Evolutionary conservation across 2,113 vertebrate genomes (phyloP), one percentile per base, ranked within the genome.

Genomic region (Lipophrys pholis): DNA sequence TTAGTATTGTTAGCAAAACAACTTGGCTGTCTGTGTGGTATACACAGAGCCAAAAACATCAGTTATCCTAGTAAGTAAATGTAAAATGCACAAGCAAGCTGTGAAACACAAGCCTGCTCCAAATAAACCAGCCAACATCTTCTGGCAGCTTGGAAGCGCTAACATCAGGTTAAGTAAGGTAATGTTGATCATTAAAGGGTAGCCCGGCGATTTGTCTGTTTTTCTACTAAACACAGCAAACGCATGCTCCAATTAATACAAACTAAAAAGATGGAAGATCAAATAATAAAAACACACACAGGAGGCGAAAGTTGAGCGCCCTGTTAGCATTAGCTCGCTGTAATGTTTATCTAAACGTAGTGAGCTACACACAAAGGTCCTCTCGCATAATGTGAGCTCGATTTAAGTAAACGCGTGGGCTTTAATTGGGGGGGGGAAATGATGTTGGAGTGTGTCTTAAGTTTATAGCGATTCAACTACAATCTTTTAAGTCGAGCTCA

Each of bases 301-400:
- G 10, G 35, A 49, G 35, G 50, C 52, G 63, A 2, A 73, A 76
- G 59, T 81, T 76, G 76, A 52, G 62, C 7, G 42, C 58, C 5
- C 72, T 54, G 72, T 72, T 91, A 91, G 88, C 88, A 82, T 76
- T 52, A 64, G 85, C 78, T 82, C 78, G 58, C 81, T 58, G 30
- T 10, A 6, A 7, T 86, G 80, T 87, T 81, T 87, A 85, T 78
- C 64, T 73, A 14, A 39, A 45, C 0, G 3, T 55, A 21, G 11
- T 21, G 45, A 43, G 16, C 35, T 48, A 0, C 64, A 62, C 35
- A n/a, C 5, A 8, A 50, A 2, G 8, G 6, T 45, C 1, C 43
- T 30, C 2, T 10, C 0, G 1, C 41, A 45, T 54, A 50, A 54
- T 48, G 30, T 45, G 6, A 6, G 6, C 8, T 75, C 30, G 7